A percentile compares a stretch with the other conserved stretches of the same genome.
phyloP scores from a whole-genome alignment of 2,888 invertebrate species.

The Eumerus sabulonum region DNA sequence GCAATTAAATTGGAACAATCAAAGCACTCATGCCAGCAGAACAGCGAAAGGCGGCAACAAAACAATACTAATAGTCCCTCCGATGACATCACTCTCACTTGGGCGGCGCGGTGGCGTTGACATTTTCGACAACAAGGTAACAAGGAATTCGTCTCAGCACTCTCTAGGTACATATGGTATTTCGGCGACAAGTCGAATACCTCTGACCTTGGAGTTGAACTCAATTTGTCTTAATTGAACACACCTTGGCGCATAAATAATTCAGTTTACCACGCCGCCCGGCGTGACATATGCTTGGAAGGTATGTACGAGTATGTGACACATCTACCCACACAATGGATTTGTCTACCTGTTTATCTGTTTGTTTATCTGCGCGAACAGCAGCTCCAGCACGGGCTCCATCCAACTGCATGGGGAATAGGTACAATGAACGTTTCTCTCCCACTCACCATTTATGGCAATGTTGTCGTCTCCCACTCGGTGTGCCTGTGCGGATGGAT shows the following conservation, averaged over 20 bases:
- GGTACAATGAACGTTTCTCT: not conserved
- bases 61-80: not conserved
- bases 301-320: conserved; percentile 33
- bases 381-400: not conserved
- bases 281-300: conserved; percentile 40
- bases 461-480: not conserved
- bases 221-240: conserved; percentile 65
- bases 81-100: not conserved
- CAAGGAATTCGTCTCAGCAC: no score
- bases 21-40: not conserved
- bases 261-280: conserved; percentile 21
- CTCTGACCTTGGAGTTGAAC: conserved; percentile 54
- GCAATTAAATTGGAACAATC: not conserved
- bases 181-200: conserved; percentile 36
- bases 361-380: not conserved
- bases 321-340: conserved; percentile 28
- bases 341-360: not conserved
- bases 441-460: not conserved
- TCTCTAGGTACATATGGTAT: no score
- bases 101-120: no score
- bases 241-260: conserved; percentile 58
- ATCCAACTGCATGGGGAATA: not conserved
- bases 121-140: not conserved
- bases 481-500: not conserved
- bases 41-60: not conserved